Evolutionary conservation across 2,113 vertebrate species (phyloP).

Genomic region (Ia io): DNA sequence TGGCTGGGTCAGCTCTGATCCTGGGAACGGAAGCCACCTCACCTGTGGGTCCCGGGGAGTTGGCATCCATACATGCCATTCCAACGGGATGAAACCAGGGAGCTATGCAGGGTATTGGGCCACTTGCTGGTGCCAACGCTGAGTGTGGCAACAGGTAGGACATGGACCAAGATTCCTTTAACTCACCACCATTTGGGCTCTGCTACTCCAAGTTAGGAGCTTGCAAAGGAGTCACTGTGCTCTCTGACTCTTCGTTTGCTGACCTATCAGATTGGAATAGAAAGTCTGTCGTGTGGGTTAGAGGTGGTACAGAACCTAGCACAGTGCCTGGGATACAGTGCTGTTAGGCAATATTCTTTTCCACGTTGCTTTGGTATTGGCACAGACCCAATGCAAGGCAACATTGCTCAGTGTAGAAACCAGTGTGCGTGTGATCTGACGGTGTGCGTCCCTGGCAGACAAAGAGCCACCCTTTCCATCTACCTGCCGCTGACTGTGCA

Average conservation of each 20-base stretch:
- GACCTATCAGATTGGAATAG: background rate
- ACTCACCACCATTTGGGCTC: background rate
- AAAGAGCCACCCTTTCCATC: background rate
- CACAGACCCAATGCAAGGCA: background rate
- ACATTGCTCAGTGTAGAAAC: background rate
- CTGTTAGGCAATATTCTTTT: background rate
- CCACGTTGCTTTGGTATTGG: background rate
- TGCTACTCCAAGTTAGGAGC: background rate
- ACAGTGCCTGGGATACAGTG: too few species aligned
- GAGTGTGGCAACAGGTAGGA: background rate
- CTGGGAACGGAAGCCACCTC: background rate
- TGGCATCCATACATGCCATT: background rate
- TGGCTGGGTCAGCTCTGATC: too few species aligned
- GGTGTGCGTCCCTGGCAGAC: background rate
- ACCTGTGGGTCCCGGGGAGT: background rate
- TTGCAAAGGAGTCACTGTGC: background rate
- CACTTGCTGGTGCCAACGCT: background rate
- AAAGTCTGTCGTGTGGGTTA: background rate
- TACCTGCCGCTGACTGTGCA: background rate
- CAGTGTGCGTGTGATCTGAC: background rate
- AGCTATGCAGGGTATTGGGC: fast-evolving
- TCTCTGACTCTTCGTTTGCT: background rate
- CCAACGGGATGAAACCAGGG: background rate
- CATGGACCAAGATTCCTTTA: background rate
- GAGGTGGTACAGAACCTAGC: background rate